A percentile compares a stretch with the other conserved stretches of the same genome.
These are phyloP conservation scores for Chromis chromis DNA, from an alignment of 2,797 vertebrate genomes.

Conservation along the genomic window DNA sequence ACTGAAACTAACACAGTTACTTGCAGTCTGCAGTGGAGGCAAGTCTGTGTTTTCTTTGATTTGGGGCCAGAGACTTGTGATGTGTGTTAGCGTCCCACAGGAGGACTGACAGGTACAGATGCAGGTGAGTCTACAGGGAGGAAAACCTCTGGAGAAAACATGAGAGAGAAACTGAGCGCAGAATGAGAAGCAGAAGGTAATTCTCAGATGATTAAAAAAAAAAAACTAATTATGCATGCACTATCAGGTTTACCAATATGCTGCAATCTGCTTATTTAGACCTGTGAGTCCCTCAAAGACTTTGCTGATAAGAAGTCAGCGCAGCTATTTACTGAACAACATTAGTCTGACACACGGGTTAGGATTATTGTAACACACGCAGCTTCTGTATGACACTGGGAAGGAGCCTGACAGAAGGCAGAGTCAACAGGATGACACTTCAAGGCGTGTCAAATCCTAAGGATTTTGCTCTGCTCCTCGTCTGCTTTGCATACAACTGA, in stretches of 20 bases:
- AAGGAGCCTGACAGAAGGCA: constrained; percentile 45
- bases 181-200: constrained; percentile 14
- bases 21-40: constrained; percentile 7
- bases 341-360: constrained; percentile 18
- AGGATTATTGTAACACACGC: constrained; percentile 29
- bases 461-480: constrained; percentile 41
- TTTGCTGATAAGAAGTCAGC: constrained; percentile 18
- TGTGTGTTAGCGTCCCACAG: constrained; percentile 1
- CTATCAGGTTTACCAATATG: not conserved
- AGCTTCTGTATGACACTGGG: constrained; percentile 19
- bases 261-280: constrained; percentile 12
- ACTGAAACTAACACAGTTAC: constrained; percentile 13
- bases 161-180: constrained; percentile 2
- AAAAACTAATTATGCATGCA: not conserved
- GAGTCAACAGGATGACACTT: constrained; percentile 51
- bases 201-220: constrained; percentile 2
- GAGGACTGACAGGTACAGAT: constrained; percentile 35
- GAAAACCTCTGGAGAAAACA: constrained; percentile 16
- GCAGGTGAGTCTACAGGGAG: constrained; percentile 6
- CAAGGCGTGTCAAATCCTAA: constrained; percentile 56
- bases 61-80: constrained; percentile 2
- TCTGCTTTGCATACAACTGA: constrained; percentile 57
- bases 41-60: constrained; percentile 26
- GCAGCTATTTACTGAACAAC: constrained; percentile 1
- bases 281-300: not conserved